These are phyloP conservation scores for Nemurella pictetii DNA, from an alignment of 2,888 invertebrate species.

Conservation along the genomic window DNA sequence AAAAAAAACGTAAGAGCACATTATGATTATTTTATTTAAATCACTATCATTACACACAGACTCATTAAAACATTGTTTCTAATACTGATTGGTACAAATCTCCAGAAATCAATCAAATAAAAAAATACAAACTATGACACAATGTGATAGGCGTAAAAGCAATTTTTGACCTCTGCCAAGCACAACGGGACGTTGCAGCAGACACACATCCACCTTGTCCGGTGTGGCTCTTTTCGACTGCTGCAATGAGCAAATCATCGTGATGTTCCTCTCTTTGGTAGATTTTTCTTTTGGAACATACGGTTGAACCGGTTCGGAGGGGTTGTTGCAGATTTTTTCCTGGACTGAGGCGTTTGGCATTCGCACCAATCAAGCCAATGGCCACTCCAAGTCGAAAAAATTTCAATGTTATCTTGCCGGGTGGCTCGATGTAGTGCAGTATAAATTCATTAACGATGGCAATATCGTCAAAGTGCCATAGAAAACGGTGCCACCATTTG, in stretches of 20 bases:
- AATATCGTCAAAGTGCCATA: constrained; percentile 46
- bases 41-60: too few relatives aligned
- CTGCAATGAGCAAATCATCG: not conserved
- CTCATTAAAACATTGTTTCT: too few relatives aligned
- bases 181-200: not conserved
- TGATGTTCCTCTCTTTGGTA: not conserved
- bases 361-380: constrained; percentile 37
- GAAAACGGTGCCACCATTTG: constrained; percentile 48
- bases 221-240: not conserved
- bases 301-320: not conserved
- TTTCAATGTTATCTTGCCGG: constrained; percentile 34
- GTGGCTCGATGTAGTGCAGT: constrained; percentile 35
- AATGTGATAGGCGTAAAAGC: constrained; percentile 1
- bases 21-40: too few relatives aligned
- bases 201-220: not conserved
- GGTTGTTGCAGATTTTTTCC: not conserved
- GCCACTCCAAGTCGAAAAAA: constrained; percentile 40
- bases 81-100: too few relatives aligned
- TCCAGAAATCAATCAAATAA: too few relatives aligned
- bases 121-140: not conserved
- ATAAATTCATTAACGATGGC: constrained; percentile 37
- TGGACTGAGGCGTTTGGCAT: not conserved
- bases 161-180: not conserved
- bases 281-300: not conserved
- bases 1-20: too few relatives aligned